A percentile compares a stretch with the other conserved stretches of the same genome.
Conservation (phyloP, 2,888 invertebrate genomes). For the Dolichopus griseipennis region DNA sequence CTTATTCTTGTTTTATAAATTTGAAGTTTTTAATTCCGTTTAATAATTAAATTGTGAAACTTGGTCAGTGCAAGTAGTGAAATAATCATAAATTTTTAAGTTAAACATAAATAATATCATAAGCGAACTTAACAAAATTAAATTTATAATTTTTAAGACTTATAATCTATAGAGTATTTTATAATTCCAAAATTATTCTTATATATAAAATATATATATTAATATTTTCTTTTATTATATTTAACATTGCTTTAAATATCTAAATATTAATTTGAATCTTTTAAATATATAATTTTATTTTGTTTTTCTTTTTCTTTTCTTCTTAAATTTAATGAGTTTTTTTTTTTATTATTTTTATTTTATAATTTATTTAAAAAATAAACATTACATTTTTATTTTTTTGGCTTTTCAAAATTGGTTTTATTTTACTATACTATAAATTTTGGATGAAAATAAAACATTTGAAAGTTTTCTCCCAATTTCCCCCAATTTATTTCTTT, state of each 20-base stretch:
- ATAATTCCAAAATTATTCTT: not conserved
- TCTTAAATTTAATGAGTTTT: not conserved
- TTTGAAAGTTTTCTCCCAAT: too few species aligned
- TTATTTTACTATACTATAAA: too few species aligned
- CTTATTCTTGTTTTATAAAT: too few species aligned
- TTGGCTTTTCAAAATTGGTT: not conserved
- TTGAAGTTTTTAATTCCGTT: too few species aligned
- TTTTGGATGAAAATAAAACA: too few species aligned
- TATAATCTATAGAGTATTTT: not conserved
- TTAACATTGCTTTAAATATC: constrained; percentile 4
- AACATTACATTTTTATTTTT: not conserved
- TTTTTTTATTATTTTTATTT: not conserved
- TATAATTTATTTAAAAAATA: not conserved
- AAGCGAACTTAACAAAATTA: not conserved
- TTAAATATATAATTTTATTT: not conserved
- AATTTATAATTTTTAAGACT: not conserved
- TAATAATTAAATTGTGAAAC: too few species aligned
- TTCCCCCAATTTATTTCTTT: too few species aligned
- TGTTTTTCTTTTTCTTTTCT: too few species aligned
- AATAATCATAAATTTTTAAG: too few species aligned
- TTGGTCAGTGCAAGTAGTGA: too few species aligned
- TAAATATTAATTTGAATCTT: not conserved
- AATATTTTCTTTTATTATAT: not conserved
- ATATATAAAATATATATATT: not conserved
- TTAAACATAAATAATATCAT: not conserved